Evolutionary conservation across 1,140 invertebrate genomes (phyloP).

Genomic region (Ditylenchus dipsaci): DNA sequence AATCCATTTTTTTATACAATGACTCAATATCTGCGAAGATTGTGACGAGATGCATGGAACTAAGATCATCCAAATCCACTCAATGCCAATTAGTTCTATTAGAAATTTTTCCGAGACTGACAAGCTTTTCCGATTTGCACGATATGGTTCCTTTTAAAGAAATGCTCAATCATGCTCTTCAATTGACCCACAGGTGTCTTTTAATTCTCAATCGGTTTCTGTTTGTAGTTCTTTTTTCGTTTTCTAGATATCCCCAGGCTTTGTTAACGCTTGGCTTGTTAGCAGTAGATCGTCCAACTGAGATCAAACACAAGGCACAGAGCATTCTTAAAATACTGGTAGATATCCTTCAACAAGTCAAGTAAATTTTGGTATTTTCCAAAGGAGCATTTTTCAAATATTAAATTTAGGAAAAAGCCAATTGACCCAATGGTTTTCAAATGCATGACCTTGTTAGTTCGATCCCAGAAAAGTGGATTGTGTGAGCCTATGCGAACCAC

Average conservation of each 20-base stretch:
- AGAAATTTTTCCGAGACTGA: constrained; percentile 83
- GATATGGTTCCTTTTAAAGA: constrained; percentile 2
- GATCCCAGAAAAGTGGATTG: constrained; percentile 71
- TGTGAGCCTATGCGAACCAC: constrained; percentile 74
- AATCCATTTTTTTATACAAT: too few relatives aligned
- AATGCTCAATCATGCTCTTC: constrained; percentile 10
- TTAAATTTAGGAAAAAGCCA: constrained; percentile 62
- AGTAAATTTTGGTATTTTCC: not conserved
- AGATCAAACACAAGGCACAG: constrained; percentile 49
- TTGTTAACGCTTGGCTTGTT: constrained; percentile 38
- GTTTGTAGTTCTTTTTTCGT: too few relatives aligned
- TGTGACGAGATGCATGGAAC: constrained; percentile 69
- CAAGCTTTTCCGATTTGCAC: constrained; percentile 74
- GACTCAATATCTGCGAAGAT: constrained; percentile 47
- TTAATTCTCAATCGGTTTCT: not conserved
- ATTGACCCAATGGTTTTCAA: constrained; percentile 86
- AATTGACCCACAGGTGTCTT: constrained; percentile 3
- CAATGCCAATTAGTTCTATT: constrained; percentile 83
- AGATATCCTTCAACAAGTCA: constrained; percentile 28
- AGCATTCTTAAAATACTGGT: constrained; percentile 30
- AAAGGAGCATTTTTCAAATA: not conserved
- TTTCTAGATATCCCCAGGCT: constrained; percentile 29
- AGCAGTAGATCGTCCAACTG: constrained; percentile 29
- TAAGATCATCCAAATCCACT: constrained; percentile 69
- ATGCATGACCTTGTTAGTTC: constrained; percentile 84